Conservation (phyloP, 64 coral and sea anemone species). For the Pocillopora damicornis region DNA sequence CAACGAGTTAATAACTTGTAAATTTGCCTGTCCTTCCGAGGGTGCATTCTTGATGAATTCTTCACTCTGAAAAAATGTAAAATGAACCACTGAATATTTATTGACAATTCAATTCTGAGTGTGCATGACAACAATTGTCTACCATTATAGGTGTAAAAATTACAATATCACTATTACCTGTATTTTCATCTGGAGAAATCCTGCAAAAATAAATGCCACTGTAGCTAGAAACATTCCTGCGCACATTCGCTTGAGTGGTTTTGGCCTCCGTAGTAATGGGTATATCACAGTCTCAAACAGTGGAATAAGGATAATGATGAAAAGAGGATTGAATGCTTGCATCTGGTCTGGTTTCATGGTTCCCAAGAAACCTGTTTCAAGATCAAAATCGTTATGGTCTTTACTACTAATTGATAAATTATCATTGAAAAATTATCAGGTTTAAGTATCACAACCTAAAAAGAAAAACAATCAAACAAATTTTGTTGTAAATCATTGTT, state of each 20-base stretch:
- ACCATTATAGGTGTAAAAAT: neutral
- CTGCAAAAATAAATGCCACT: conserved; percentile 75
- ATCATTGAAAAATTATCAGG: neutral
- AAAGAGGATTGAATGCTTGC: conserved; percentile 73
- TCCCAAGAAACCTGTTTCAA: conserved; percentile 53
- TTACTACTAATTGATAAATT: neutral
- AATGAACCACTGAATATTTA: neutral
- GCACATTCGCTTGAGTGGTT: conserved; percentile 67
- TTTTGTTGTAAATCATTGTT: no score
- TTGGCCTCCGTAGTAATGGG: conserved; percentile 51
- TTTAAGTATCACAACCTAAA: no score
- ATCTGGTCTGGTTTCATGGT: conserved; percentile 89
- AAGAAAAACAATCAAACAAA: no score
- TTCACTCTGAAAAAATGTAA: conserved; percentile 32
- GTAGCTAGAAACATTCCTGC: conserved; percentile 64
- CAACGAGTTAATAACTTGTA: conserved; percentile 64
- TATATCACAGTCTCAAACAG: conserved; percentile 77
- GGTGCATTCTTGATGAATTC: conserved; percentile 52
- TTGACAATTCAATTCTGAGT: neutral
- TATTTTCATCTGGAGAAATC: conserved; percentile 75
- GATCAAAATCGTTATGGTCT: neutral
- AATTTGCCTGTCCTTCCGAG: conserved; percentile 22
- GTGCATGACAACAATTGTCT: neutral
- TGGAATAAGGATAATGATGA: conserved; percentile 76
- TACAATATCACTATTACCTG: conserved; percentile 30